These are phyloP conservation scores for Conchocele bisecta DNA, from an alignment of 2,888 invertebrate species.

Conservation along the genomic window DNA sequence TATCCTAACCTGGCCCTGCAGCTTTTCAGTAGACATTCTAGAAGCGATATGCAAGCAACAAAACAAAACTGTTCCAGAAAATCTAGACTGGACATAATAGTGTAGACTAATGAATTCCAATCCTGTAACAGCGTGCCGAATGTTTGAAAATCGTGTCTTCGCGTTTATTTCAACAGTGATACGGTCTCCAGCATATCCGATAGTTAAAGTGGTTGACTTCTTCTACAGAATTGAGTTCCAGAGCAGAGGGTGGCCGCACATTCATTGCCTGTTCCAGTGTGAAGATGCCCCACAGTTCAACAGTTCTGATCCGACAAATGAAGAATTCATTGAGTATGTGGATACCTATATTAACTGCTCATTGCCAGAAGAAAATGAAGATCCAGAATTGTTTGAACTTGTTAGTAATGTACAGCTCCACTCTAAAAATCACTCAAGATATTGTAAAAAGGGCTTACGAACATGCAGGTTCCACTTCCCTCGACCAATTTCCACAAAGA, in stretches of 20 bases:
- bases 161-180: conserved; percentile 37
- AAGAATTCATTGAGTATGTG: conserved; percentile 33
- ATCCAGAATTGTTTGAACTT: conserved; percentile 41
- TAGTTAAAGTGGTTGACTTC: conserved; percentile 42
- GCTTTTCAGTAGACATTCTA: conserved; percentile 52
- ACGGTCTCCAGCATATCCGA: conserved; percentile 30
- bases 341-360: conserved; percentile 42
- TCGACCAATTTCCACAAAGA: conserved; percentile 34
- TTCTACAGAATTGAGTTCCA: conserved; percentile 40
- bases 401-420: conserved; percentile 51
- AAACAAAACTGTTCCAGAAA: conserved; percentile 18
- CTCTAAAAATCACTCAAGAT: conserved; percentile 48
- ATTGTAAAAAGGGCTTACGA: conserved; percentile 43
- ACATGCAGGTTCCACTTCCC: conserved; percentile 48
- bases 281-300: conserved; percentile 31
- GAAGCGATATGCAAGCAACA: conserved; percentile 43
- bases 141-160: conserved; percentile 51
- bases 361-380: conserved; percentile 31
- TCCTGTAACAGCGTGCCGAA: conserved; percentile 51
- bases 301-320: conserved; percentile 10
- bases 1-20: conserved; percentile 50
- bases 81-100: conserved; percentile 36
- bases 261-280: conserved; percentile 37
- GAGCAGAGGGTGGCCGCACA: conserved; percentile 34
- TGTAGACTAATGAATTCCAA: conserved; percentile 41